Percentiles rank a stretch among this genome's conserved stretches.
Conservation (phyloP, 2,113 vertebrate genomes). For the Scopus umbretta region DNA sequence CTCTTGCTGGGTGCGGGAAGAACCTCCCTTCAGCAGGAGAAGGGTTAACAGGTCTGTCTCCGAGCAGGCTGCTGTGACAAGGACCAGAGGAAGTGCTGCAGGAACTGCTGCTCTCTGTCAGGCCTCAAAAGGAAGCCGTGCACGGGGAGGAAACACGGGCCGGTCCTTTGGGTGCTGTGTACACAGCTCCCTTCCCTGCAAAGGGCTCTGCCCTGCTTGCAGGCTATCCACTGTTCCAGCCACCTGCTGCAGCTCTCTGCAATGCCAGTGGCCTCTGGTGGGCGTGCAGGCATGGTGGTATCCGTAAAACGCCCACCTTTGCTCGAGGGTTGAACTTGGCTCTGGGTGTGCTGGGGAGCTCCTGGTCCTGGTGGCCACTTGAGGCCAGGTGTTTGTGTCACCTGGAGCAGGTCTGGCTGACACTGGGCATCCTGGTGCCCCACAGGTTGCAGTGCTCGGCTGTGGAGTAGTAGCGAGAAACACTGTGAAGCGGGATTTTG, state of each 20-base stretch:
- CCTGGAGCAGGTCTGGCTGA: not conserved
- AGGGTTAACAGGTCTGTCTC: slow-evolving; percentile 10
- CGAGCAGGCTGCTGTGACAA: not conserved
- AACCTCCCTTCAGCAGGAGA: not conserved
- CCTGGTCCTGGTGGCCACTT: not conserved
- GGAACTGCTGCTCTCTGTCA: not conserved
- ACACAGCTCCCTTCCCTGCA: not conserved
- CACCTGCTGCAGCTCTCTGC: rapidly evolving
- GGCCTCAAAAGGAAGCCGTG: slow-evolving; percentile 30
- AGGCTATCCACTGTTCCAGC: rapidly evolving
- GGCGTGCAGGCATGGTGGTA: not conserved
- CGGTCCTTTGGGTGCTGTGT: rapidly evolving
- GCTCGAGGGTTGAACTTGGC: not conserved
- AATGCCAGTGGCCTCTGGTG: rapidly evolving
- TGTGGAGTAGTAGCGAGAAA: not conserved
- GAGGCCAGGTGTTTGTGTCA: not conserved
- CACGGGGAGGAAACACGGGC: not conserved
- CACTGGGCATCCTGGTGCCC: not conserved
- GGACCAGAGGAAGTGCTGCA: slow-evolving; percentile 36
- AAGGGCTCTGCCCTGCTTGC: not conserved
- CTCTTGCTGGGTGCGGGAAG: not conserved
- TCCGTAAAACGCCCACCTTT: not conserved
- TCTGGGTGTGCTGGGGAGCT: not conserved
- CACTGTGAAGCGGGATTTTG: not conserved
- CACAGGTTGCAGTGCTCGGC: rapidly evolving